Percentiles rank a stretch among this genome's conserved stretches.
phyloP scores from a whole-genome alignment of 2,888 invertebrate species.

The Gastrophysa polygoni region DNA sequence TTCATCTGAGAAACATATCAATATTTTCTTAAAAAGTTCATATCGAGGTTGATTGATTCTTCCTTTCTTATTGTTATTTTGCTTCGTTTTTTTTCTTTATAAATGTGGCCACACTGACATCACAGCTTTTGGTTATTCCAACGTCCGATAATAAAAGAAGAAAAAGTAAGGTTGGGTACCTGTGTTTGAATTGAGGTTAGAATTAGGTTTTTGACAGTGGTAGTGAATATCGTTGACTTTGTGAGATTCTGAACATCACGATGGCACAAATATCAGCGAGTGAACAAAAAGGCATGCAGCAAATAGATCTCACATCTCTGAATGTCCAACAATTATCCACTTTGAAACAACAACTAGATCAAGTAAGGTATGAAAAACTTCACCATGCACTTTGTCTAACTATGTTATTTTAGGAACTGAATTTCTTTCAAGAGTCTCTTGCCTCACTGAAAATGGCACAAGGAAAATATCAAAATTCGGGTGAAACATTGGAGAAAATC shows the following conservation, averaged over 20 bases:
- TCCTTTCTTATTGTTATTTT: too few species aligned
- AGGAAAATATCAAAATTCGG: slow-evolving; percentile 86
- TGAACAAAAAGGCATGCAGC: slow-evolving; percentile 71
- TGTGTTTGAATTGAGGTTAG: too few species aligned
- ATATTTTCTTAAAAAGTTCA: too few species aligned
- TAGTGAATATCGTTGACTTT: too few species aligned
- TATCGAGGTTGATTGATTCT: too few species aligned
- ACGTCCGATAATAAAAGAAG: too few species aligned
- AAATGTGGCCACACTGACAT: too few species aligned
- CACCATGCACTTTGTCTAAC: slow-evolving; percentile 11
- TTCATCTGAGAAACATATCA: too few species aligned
- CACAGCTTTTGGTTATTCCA: too few species aligned
- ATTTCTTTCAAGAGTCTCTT: slow-evolving; percentile 87
- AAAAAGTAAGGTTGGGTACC: too few species aligned
- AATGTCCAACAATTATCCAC: slow-evolving; percentile 81
- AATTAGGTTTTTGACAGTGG: too few species aligned
- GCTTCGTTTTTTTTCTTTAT: too few species aligned
- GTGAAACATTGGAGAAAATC: slow-evolving; percentile 81
- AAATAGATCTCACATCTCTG: slow-evolving; percentile 81
- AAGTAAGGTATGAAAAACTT: slow-evolving; percentile 61
- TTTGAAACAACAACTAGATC: slow-evolving; percentile 86
- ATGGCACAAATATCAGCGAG: slow-evolving; percentile 68
- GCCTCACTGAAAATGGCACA: slow-evolving; percentile 90
- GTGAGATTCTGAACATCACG: slow-evolving; percentile 37
- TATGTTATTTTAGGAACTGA: slow-evolving; percentile 71